These are phyloP conservation scores for Watsonalla binaria DNA, from an alignment of 2,888 invertebrate species.

Conservation along the genomic window DNA sequence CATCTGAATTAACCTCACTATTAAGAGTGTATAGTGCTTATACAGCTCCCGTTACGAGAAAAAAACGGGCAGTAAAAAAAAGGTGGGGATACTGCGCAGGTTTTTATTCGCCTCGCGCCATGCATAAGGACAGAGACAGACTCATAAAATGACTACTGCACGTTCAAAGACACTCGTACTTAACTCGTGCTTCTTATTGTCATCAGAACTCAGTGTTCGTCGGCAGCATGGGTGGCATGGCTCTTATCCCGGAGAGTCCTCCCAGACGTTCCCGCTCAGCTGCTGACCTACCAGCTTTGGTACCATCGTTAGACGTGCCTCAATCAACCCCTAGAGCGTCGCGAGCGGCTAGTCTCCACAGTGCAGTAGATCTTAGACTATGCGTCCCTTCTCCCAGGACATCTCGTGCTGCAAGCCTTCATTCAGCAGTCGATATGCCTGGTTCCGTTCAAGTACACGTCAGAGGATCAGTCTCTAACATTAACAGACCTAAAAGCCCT, in stretches of 20 bases:
- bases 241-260: slow-evolving; percentile 82
- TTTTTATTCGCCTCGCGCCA: no score
- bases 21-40: no score
- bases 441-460: slow-evolving; percentile 67
- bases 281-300: slow-evolving; percentile 88
- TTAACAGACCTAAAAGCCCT: slow-evolving; percentile 63
- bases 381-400: slow-evolving; percentile 59
- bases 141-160: background rate
- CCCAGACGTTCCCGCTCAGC: slow-evolving; percentile 90
- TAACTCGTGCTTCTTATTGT: background rate
- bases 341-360: slow-evolving; percentile 67
- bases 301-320: slow-evolving; percentile 70
- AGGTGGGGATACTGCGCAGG: no score
- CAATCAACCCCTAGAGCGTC: slow-evolving; percentile 59
- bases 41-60: no score
- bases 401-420: slow-evolving; percentile 63
- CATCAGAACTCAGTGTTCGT: slow-evolving; percentile 89
- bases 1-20: no score
- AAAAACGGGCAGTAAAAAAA: no score
- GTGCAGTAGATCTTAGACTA: slow-evolving; percentile 63
- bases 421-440: slow-evolving; percentile 60
- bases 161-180: no score
- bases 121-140: no score
- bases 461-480: slow-evolving; percentile 54
- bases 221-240: slow-evolving; percentile 82